A percentile compares a stretch with the other conserved stretches of the same genome.
Conservation (phyloP, 2,797 vertebrate genomes). For the Alca torda region DNA sequence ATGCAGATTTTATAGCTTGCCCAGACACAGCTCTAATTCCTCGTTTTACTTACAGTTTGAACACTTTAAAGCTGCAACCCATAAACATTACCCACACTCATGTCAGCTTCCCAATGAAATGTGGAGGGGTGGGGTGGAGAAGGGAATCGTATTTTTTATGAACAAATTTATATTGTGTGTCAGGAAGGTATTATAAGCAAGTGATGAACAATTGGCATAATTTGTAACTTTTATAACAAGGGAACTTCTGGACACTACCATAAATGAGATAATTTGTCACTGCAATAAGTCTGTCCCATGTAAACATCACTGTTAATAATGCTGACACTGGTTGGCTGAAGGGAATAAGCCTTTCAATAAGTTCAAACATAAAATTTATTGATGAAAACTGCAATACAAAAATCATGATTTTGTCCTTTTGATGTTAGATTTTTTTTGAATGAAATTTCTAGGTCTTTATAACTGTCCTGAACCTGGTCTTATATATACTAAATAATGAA, state of each 20-base stretch:
- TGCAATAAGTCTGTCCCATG: not conserved
- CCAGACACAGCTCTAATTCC: not conserved
- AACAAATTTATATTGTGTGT: not conserved
- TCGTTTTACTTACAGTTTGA: not conserved
- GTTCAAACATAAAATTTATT: not conserved
- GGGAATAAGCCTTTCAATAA: not conserved
- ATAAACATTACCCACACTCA: not conserved
- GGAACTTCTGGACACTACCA: not conserved
- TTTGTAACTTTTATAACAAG: slow-evolving; percentile 29
- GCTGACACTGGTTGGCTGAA: not conserved
- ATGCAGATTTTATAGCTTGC: not conserved
- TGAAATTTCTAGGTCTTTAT: not conserved
- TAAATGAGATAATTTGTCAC: slow-evolving; percentile 46
- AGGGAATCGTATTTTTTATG: not conserved
- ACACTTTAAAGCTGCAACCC: not conserved
- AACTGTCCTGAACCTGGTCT: not conserved
- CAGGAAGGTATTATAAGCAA: slow-evolving; percentile 17
- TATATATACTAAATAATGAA: not conserved
- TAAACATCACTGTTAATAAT: slow-evolving; percentile 14
- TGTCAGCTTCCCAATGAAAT: not conserved
- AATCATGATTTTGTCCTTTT: not conserved
- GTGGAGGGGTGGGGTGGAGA: not conserved
- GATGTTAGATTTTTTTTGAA: not conserved
- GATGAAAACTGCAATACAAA: not conserved
- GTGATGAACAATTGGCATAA: slow-evolving; percentile 44